phyloP scores from a whole-genome alignment of 2,888 invertebrate genomes.

The Torymus texanus region DNA sequence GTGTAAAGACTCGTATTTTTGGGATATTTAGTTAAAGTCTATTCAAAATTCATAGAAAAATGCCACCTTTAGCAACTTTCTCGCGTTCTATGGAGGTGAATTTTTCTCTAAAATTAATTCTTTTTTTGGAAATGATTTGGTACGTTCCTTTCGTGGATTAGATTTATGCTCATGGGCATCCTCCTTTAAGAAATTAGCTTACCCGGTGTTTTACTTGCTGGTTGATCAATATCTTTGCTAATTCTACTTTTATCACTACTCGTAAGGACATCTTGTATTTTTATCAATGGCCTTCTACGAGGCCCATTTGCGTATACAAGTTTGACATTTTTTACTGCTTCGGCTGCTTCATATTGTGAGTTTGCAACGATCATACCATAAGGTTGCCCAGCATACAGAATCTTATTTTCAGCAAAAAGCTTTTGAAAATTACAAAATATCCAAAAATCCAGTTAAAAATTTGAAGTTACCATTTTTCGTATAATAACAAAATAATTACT shows the following conservation, averaged over 20 bases:
- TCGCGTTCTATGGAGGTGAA: no score
- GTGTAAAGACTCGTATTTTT: no score
- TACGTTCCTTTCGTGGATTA: no score
- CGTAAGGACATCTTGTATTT: slow-evolving; percentile 66
- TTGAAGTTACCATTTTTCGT: no score
- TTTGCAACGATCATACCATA: slow-evolving; percentile 85
- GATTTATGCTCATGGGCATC: no score
- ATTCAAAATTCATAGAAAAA: no score
- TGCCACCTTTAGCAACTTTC: no score
- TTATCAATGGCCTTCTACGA: slow-evolving; percentile 66
- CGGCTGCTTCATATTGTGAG: slow-evolving; percentile 78
- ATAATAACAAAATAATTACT: neutral
- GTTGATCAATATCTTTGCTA: no score
- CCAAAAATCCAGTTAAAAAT: no score
- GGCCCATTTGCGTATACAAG: slow-evolving; percentile 38
- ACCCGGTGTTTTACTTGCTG: neutral
- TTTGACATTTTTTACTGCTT: slow-evolving; percentile 75
- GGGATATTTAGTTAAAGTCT: no score
- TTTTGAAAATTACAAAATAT: slow-evolving; percentile 39
- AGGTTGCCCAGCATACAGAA: slow-evolving; percentile 84
- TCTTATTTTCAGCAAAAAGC: slow-evolving; percentile 69
- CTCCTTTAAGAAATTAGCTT: slow-evolving; percentile 5
- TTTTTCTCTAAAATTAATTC: no score
- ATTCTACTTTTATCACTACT: slow-evolving; percentile 62
- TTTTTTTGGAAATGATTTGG: no score